A percentile compares a stretch with the other conserved stretches of the same genome.
Evolutionary conservation across 2,797 vertebrate species (phyloP).

Genomic region (Eulemur rubriventer): DNA sequence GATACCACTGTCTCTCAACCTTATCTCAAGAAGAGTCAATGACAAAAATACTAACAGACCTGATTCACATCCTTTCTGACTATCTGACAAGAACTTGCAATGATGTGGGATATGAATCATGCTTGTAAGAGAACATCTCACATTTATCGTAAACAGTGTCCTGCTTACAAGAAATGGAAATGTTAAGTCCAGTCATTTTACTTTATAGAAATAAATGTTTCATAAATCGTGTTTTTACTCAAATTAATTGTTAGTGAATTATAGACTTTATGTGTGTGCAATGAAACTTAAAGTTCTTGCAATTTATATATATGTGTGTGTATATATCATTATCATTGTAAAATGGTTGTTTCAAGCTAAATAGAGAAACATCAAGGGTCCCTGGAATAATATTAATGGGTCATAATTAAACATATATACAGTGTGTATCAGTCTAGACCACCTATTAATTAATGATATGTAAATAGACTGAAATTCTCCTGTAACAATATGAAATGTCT

Average conservation of each 20-base stretch:
- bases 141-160: not conserved
- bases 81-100: not conserved
- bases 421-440: not conserved
- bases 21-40: not conserved
- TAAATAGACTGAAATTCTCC: not conserved
- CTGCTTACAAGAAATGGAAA: not conserved
- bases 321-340: not conserved
- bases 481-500: not conserved
- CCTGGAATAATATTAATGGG: not conserved
- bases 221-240: not conserved
- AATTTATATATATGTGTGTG: not conserved
- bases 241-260: not conserved
- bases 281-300: not conserved
- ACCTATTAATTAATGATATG: not conserved
- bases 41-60: not conserved
- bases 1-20: not conserved
- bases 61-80: slow-evolving; percentile 24
- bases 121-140: not conserved
- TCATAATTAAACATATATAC: not conserved
- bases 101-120: slow-evolving; percentile 13
- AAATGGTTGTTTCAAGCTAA: not conserved
- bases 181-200: not conserved
- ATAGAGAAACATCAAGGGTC: not conserved
- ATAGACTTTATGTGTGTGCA: not conserved
- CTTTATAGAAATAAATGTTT: not conserved